These are phyloP conservation scores for Labeo calbasu DNA, from an alignment of 2,797 vertebrate genomes.

Conservation along the genomic window DNA sequence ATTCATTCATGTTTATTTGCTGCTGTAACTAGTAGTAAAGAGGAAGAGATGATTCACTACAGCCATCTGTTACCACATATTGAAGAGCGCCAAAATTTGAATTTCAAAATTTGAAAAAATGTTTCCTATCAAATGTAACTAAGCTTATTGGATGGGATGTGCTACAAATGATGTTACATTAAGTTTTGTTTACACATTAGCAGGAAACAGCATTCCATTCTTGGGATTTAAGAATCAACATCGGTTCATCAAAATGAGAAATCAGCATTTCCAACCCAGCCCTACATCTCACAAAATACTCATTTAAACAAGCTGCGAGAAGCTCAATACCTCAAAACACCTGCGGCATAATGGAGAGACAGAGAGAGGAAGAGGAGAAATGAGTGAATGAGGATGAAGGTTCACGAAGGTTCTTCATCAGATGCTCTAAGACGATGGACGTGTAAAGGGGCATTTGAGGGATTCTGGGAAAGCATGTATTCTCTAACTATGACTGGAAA, in stretches of 20 bases:
- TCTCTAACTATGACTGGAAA: not conserved
- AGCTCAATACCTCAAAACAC: conserved; percentile 23
- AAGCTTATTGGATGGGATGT: no score
- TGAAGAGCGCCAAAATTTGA: no score
- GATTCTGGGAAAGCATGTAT: conserved; percentile 6
- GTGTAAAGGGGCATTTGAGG: not conserved
- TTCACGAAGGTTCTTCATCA: not conserved
- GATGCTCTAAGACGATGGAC: not conserved
- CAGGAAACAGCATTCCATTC: no score
- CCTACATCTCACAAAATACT: not conserved
- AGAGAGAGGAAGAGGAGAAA: conserved; percentile 10
- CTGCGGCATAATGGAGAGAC: conserved; percentile 16
- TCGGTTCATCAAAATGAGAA: not conserved
- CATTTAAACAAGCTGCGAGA: not conserved
- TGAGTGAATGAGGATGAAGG: not conserved
- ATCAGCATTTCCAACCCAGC: not conserved
- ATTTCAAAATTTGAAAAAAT: no score
- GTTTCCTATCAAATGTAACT: no score
- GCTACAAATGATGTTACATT: no score
- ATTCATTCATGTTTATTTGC: not conserved
- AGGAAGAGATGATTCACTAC: not conserved
- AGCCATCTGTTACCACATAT: no score
- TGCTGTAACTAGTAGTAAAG: not conserved
- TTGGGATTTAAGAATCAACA: not conserved
- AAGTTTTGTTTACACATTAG: no score